A percentile compares a stretch with the other conserved stretches of the same genome.
Conservation (phyloP, 2,797 vertebrate genomes). For the Pristis pectinata region DNA sequence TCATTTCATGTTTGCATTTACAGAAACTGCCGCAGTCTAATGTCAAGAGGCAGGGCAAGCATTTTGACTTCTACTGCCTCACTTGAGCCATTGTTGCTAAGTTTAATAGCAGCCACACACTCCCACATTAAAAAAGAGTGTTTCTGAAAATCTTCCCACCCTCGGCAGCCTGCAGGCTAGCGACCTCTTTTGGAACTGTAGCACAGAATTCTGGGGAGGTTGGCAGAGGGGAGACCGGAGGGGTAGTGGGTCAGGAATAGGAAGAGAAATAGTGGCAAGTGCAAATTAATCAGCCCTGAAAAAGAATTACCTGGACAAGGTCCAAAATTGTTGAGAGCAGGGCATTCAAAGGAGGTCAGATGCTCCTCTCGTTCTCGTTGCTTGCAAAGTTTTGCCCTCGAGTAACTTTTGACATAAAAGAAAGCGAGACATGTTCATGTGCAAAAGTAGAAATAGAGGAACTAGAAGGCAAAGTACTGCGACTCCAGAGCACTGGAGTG, state of each 20-base stretch:
- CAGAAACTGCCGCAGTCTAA: neutral
- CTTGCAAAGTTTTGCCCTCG: no score
- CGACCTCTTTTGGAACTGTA: neutral
- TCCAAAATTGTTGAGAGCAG: neutral
- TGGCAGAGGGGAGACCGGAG: neutral
- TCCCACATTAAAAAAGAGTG: neutral
- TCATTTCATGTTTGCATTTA: neutral
- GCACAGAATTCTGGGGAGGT: neutral
- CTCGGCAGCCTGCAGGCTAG: neutral
- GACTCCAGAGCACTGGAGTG: no score
- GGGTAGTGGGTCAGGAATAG: no score
- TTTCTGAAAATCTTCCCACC: neutral
- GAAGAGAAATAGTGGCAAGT: neutral
- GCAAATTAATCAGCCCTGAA: neutral
- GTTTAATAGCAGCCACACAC: neutral
- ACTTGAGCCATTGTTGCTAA: neutral
- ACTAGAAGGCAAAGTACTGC: no score
- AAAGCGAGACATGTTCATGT: neutral
- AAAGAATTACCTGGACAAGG: neutral
- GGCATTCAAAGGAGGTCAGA: neutral
- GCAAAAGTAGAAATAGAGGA: neutral
- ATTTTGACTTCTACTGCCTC: neutral
- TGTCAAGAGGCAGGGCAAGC: neutral
- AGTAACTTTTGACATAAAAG: neutral
- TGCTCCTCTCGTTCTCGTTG: neutral